Evolutionary conservation across 2,113 vertebrate species (phyloP), one percentile per base, ranked within the genome.

Genomic region (Lanius ludovicianus): DNA sequence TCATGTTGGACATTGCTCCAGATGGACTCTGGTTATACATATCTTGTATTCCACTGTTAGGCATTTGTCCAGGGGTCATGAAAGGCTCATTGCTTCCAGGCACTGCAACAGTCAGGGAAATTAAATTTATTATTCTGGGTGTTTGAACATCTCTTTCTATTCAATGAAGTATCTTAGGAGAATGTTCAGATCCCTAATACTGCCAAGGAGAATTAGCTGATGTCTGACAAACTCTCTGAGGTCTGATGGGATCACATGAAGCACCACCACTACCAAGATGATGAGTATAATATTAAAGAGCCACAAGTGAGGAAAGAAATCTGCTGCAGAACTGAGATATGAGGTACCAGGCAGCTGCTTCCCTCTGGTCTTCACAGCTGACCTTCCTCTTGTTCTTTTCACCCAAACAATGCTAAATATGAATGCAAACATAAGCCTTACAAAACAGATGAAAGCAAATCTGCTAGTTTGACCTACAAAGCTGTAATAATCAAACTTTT

Each of bases 1-100:
- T 98, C 97, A 99, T 97, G 23, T 98, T 98, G 77, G 98, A 97
- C 97, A 98, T 97, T 14, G 98, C 97, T 64, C 98, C 98, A 5
- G 99, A 98, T 19, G 99, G 98, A 39, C 98, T 98, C 89, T 99
- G 99, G 91, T 97, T 98, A 94, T 99, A 99, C 98, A 99, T 98
- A 46, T 99, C 99, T 96, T 99, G 99, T 98, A 99, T 98, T 57
- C 98, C 98, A 93, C 99, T 98, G 77, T 98, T 97, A 79, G 99
- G 98, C 98, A 99, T 98, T 97, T 99, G 99, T 96, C 98, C 98
- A 87, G 99, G 98, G n/a, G 98, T 96, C 96, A 99, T 98, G 95
- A 99, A 99, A 92, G 99, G 98, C 93, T 99, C 99, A 25, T 94
- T 97, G 44, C 98, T 98, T 97, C 98, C 99, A 98, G 99, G 98